A percentile compares a stretch with the other conserved stretches of the same genome.
Evolutionary conservation across 2,113 vertebrate species (phyloP).

Genomic region (Sphyrna mokarran): DNA sequence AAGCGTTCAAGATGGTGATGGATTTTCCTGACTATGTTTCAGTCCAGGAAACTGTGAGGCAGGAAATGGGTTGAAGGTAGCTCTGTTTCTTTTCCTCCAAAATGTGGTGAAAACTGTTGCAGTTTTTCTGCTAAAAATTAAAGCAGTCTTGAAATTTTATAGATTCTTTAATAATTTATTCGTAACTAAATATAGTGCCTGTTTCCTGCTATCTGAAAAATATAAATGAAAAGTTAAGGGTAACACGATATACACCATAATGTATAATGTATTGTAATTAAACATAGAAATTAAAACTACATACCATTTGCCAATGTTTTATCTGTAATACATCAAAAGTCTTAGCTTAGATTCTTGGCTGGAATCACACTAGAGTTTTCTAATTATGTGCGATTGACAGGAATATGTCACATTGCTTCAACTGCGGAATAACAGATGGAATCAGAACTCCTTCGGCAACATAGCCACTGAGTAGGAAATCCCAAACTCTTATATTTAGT

Average conservation of each 20-base stretch:
- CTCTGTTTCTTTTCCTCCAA: background rate
- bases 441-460: background rate
- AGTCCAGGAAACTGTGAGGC: background rate
- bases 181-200: background rate
- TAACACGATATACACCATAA: background rate
- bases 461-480: background rate
- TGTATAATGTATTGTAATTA: background rate
- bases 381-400: background rate
- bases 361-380: background rate
- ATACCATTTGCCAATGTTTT: background rate
- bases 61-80: background rate
- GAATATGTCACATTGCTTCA: background rate
- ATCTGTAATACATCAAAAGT: background rate
- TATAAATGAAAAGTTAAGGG: constrained; percentile 5
- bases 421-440: background rate
- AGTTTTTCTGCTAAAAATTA: background rate
- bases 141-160: background rate
- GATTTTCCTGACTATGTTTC: background rate
- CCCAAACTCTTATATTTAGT: background rate
- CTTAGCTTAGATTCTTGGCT: background rate
- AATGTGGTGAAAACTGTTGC: background rate
- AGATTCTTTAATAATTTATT: background rate
- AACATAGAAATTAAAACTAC: background rate
- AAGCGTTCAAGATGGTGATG: background rate
- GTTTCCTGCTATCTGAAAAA: background rate